Evolutionary conservation across 2,113 vertebrate species (phyloP).

Genomic region (Microcebus murinus): DNA sequence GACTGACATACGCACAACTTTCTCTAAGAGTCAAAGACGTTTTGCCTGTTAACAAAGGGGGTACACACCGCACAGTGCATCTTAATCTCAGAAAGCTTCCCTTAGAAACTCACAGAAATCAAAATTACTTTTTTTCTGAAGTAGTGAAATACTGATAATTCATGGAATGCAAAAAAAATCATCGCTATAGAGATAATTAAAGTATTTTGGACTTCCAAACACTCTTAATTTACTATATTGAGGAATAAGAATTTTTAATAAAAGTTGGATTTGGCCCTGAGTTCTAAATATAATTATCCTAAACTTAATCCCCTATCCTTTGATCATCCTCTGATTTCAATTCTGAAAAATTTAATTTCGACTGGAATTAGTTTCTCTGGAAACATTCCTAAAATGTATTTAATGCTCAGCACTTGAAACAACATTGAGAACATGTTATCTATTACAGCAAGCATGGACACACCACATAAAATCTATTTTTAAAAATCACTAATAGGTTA

Average conservation of each 20-base stretch:
- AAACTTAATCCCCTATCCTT: conserved; percentile 48
- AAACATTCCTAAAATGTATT: neutral
- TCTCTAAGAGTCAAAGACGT: conserved; percentile 32
- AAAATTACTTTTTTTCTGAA: conserved; percentile 65
- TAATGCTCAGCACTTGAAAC: neutral
- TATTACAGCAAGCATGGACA: neutral
- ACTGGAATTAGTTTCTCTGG: neutral
- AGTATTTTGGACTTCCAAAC: conserved; percentile 69
- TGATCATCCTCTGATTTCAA: conserved; percentile 62
- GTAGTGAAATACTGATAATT: conserved; percentile 72
- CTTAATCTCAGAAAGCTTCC: conserved; percentile 3
- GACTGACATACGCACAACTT: neutral
- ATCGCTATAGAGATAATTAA: conserved; percentile 76
- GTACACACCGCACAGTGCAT: neutral
- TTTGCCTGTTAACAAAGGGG: conserved; percentile 48
- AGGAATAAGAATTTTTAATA: conserved; percentile 69
- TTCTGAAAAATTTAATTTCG: conserved; percentile 40
- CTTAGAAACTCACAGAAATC: conserved; percentile 44
- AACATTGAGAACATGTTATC: neutral
- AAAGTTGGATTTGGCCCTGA: conserved; percentile 59
- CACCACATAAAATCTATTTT: neutral
- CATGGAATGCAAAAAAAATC: conserved; percentile 66
- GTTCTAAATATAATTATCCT: conserved; percentile 58
- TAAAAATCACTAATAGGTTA: neutral
- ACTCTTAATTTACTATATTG: conserved; percentile 51